A percentile compares a stretch with the other conserved stretches of the same genome.
Conservation (phyloP, 1,140 invertebrate species). For the Leptinotarsa texana region DNA sequence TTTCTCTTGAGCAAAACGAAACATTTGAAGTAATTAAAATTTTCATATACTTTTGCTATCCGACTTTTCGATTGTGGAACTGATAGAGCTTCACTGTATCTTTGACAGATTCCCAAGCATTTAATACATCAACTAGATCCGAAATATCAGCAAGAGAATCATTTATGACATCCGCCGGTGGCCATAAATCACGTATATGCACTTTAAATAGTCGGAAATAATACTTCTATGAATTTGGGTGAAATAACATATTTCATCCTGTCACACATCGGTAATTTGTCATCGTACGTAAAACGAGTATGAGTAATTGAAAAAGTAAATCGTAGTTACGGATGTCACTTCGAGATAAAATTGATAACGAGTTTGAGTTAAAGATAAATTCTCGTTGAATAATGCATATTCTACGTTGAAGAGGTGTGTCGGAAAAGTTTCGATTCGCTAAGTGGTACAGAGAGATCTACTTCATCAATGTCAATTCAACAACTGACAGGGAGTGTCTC, state of each 20-base stretch:
- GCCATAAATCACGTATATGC: neutral
- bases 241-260: constrained; percentile 15
- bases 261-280: constrained; percentile 14
- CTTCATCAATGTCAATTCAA: too few relatives aligned
- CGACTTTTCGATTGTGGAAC: too few relatives aligned
- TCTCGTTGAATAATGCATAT: constrained; percentile 2
- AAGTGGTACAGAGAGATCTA: neutral
- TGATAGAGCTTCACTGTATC: too few relatives aligned
- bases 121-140: neutral
- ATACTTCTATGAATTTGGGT: constrained; percentile 16
- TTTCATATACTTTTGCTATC: too few relatives aligned
- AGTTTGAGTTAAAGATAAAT: neutral
- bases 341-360: constrained; percentile 6
- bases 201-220: constrained; percentile 19
- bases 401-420: neutral
- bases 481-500: too few relatives aligned
- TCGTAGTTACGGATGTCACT: constrained; percentile 5
- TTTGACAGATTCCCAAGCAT: too few relatives aligned
- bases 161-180: neutral
- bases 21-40: too few relatives aligned
- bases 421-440: neutral
- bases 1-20: too few relatives aligned
- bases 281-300: neutral
- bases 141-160: neutral
- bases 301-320: constrained; percentile 18